Evolutionary conservation across 2,888 invertebrate species (phyloP), one percentile per base, ranked within the genome.

Genomic region (Chaetoderma sp.): DNA sequence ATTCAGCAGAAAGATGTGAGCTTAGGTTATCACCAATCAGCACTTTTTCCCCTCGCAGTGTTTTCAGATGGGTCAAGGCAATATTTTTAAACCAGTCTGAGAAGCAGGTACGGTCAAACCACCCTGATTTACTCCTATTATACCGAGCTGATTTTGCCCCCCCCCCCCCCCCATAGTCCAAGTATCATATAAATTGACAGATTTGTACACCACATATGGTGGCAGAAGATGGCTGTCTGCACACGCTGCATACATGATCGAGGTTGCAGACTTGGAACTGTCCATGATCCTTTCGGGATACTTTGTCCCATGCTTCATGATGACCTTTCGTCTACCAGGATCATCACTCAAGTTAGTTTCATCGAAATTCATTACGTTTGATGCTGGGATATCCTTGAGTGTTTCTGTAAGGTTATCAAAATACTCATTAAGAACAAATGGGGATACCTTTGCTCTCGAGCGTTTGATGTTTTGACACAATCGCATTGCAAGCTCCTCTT

Each of bases 151-250:
- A 78, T 73, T 55, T 55, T 18, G 86, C 86, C 6, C 87, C 88
- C 59, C 60, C 16, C 86, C 86, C 4, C 87, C 87, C 52, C 81
- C 80, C 69, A 73, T 70, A 5, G 74, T 80, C 87, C 88, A 88
- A 8, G 82, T 78, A 45, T 79, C 67, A 72, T 81, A 86, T n/a
- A 87, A 44, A 63, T 85, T 59, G 60, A 76, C 73, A 1, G 86
- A 75, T 73, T 87, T 88, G 70, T 87, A 87, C 0, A 86, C 84
- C 4, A 87, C 83, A 70, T 87, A 87, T 25, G 77, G 74, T 8
- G 86, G 86, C 28, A 87, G 68, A 1, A 84, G 25, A 47, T 72
- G 64, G 4, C 87, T 87, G 58, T 68, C 74, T 13, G 86, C 86
- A 45, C 80, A 77, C 8, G 76, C 83, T 58, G 83, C 78, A 63